Evolutionary conservation across 2,797 vertebrate genomes (phyloP).

Genomic region (Podarcis siculus): DNA sequence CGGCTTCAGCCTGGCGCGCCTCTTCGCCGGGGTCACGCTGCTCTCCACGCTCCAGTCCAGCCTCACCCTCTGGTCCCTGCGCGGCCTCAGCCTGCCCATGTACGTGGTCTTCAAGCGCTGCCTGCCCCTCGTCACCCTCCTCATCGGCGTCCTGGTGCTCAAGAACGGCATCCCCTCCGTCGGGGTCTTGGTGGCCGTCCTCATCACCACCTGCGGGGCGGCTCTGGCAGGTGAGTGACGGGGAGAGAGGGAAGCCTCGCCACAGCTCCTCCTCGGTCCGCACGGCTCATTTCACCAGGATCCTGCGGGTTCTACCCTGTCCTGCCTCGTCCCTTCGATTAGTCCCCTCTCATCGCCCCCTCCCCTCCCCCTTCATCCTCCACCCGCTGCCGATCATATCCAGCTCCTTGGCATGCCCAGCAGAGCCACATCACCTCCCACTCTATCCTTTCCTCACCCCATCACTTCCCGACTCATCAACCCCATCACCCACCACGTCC

Average conservation of each 20-base stretch:
- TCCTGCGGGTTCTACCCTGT: background rate
- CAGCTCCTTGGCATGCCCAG: background rate
- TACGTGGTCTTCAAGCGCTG: constrained; percentile 98
- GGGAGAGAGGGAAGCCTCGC: background rate
- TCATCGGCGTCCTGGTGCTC: constrained; percentile 90
- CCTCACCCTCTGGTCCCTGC: constrained; percentile 93
- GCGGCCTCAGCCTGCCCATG: constrained; percentile 96
- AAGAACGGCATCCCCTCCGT: constrained; percentile 89
- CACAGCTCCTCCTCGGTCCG: background rate
- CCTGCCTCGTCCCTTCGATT: background rate
- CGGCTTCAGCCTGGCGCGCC: constrained; percentile 86
- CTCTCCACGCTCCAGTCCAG: constrained; percentile 95
- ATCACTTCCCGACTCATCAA: background rate
- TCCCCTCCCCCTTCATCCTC: background rate
- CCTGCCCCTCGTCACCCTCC: constrained; percentile 92
- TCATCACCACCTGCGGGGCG: constrained; percentile 93
- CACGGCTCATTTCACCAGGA: background rate
- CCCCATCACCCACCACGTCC: background rate
- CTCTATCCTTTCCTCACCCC: background rate
- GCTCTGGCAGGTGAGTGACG: constrained; percentile 88
- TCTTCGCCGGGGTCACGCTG: constrained; percentile 87
- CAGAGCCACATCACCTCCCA: background rate
- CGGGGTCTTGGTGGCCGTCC: constrained; percentile 88
- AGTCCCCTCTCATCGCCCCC: background rate
- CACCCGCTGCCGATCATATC: background rate